phyloP scores from a whole-genome alignment of 2,888 invertebrate species.

The Microplitis manilae region DNA sequence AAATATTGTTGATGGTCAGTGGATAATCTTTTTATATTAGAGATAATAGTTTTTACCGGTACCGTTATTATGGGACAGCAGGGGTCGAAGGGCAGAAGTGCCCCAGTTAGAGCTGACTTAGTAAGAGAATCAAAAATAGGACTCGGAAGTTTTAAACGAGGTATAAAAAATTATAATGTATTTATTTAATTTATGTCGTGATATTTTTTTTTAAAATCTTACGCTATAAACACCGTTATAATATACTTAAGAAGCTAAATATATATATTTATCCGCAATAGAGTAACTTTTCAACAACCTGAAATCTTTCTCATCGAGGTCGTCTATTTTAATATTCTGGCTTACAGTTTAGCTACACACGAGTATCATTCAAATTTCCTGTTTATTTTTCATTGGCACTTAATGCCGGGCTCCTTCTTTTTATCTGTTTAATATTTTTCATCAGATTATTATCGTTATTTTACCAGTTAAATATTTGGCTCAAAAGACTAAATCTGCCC shows the following conservation, averaged over 20 bases:
- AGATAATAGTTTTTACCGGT: conserved; percentile 19
- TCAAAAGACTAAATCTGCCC: too few relatives aligned
- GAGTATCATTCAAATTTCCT: conserved; percentile 38
- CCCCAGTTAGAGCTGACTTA: conserved; percentile 63
- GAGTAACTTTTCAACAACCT: conserved; percentile 12
- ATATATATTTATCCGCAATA: not conserved
- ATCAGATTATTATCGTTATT: conserved; percentile 20
- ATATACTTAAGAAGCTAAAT: not conserved
- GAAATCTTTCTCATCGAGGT: conserved; percentile 23
- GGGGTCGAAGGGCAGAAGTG: conserved; percentile 65
- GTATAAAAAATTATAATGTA: conserved; percentile 49
- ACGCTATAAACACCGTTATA: not conserved
- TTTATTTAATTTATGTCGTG: not conserved
- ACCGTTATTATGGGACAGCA: conserved; percentile 65
- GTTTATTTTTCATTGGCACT: conserved; percentile 34
- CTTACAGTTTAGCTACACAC: conserved; percentile 2
- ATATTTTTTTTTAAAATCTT: not conserved
- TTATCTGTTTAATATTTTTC: conserved; percentile 28
- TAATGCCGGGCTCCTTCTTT: not conserved
- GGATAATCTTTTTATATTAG: not conserved
- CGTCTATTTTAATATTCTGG: conserved; percentile 34
- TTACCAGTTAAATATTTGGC: not conserved
- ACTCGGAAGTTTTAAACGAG: conserved; percentile 68
- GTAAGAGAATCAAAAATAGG: conserved; percentile 68
- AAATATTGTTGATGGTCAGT: not conserved